Conservation (phyloP, 1,140 invertebrate genomes). For the Linepithema humile region DNA sequence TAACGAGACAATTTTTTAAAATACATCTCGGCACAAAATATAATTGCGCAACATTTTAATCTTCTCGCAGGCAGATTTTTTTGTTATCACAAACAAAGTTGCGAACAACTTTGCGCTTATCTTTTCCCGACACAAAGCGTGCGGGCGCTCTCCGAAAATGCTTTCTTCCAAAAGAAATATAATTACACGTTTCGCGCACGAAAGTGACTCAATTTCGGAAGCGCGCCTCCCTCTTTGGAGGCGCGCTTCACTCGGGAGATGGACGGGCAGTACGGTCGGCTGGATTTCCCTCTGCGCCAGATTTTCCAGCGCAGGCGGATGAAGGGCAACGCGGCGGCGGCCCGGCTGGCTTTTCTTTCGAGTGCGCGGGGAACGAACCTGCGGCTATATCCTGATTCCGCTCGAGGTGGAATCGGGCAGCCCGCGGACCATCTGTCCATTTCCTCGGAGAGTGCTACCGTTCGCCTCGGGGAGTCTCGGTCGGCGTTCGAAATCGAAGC, state of each 20-base stretch:
- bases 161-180: background rate
- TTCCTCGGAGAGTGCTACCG: conserved; percentile 72
- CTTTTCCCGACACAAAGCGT: background rate
- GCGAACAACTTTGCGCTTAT: too few relatives aligned
- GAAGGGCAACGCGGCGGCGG: conserved; percentile 7
- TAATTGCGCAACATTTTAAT: background rate
- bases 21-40: background rate
- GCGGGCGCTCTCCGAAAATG: background rate
- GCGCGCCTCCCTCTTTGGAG: background rate
- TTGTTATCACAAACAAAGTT: background rate
- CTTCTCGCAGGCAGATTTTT: background rate
- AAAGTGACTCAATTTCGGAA: conserved; percentile 30
- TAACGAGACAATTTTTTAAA: background rate
- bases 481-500: conserved; percentile 63
- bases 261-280: conserved; percentile 24
- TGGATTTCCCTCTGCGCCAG: conserved; percentile 48
- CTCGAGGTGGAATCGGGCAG: conserved; percentile 71
- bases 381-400: conserved; percentile 71
- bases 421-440: conserved; percentile 73
- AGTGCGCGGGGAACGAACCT: conserved; percentile 58
- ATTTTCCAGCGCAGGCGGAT: conserved; percentile 32
- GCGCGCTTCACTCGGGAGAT: conserved; percentile 24
- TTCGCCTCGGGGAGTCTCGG: conserved; percentile 66
- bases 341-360: conserved; percentile 64
- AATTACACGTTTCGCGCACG: conserved; percentile 41